These are phyloP conservation scores for Lysandra bellargus DNA, from an alignment of 2,888 invertebrate species.

Conservation along the genomic window DNA sequence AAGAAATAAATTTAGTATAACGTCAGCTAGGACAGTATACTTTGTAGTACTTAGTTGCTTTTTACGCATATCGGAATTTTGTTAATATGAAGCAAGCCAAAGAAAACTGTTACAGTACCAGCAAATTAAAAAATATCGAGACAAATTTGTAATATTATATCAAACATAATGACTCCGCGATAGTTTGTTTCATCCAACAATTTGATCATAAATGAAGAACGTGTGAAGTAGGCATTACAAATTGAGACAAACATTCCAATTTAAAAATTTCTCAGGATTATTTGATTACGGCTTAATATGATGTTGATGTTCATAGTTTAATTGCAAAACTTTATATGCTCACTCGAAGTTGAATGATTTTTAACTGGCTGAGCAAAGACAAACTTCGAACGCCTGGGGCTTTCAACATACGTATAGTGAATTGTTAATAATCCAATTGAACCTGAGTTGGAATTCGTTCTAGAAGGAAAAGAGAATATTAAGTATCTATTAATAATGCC, in stretches of 20 bases:
- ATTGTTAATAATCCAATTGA: slow-evolving; percentile 24
- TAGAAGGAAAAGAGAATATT: neutral
- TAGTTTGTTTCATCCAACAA: too few species aligned
- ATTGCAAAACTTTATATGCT: slow-evolving; percentile 15
- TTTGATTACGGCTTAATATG: neutral
- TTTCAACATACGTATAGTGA: slow-evolving; percentile 5
- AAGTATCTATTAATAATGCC: neutral
- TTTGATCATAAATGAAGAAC: too few species aligned
- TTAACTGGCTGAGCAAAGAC: slow-evolving; percentile 19
- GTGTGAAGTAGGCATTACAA: too few species aligned
- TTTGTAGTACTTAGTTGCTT: neutral
- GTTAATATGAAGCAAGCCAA: too few species aligned
- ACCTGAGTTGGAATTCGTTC: neutral
- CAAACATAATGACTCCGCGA: too few species aligned
- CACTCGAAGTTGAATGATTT: slow-evolving; percentile 12
- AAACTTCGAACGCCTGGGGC: neutral
- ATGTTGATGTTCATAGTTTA: slow-evolving; percentile 17
- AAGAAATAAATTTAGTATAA: neutral
- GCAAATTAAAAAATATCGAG: too few species aligned
- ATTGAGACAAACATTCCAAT: neutral
- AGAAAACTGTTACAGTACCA: too few species aligned
- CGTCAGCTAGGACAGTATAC: neutral
- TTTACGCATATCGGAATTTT: too few species aligned
- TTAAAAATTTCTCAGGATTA: neutral
- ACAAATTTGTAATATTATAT: too few species aligned